A percentile compares a stretch with the other conserved stretches of the same genome.
Conservation (phyloP, 2,113 vertebrate genomes). For the Xiphophorus couchianus region DNA sequence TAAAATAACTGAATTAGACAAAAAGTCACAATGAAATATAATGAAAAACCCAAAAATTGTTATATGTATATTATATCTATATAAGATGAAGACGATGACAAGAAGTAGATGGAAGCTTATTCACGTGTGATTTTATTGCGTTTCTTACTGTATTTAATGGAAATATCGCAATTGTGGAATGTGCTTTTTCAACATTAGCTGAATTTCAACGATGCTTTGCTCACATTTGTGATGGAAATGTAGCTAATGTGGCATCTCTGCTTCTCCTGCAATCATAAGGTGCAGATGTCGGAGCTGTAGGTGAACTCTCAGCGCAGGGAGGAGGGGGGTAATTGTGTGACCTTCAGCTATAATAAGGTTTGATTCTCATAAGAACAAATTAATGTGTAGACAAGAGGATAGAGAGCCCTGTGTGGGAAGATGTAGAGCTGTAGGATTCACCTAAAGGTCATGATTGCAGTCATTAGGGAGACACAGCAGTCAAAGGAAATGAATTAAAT, state of each 20-base stretch:
- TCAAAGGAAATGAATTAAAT: constrained; percentile 42
- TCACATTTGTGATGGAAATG: too few species aligned
- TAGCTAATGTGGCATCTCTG: not conserved
- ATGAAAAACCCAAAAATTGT: too few species aligned
- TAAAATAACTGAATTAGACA: too few species aligned
- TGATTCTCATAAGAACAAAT: constrained; percentile 62
- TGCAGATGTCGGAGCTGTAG: constrained; percentile 8
- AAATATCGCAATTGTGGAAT: too few species aligned
- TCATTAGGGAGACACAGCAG: constrained; percentile 46
- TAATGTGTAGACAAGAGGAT: constrained; percentile 52
- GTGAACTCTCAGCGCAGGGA: constrained; percentile 14
- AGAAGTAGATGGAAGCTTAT: too few species aligned
- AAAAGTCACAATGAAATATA: too few species aligned
- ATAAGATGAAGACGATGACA: too few species aligned
- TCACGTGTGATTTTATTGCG: too few species aligned
- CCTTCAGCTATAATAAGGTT: constrained; percentile 56
- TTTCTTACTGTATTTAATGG: too few species aligned
- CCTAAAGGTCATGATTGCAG: constrained; percentile 54
- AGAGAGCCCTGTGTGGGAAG: constrained; percentile 35
- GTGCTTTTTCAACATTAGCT: too few species aligned
- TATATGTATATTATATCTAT: too few species aligned
- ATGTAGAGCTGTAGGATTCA: constrained; percentile 27
- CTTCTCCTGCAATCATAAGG: not conserved
- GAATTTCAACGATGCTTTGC: too few species aligned
- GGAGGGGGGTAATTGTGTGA: constrained; percentile 45